Conservation (phyloP, 2,113 vertebrate species). For the Montifringilla adamsi region DNA sequence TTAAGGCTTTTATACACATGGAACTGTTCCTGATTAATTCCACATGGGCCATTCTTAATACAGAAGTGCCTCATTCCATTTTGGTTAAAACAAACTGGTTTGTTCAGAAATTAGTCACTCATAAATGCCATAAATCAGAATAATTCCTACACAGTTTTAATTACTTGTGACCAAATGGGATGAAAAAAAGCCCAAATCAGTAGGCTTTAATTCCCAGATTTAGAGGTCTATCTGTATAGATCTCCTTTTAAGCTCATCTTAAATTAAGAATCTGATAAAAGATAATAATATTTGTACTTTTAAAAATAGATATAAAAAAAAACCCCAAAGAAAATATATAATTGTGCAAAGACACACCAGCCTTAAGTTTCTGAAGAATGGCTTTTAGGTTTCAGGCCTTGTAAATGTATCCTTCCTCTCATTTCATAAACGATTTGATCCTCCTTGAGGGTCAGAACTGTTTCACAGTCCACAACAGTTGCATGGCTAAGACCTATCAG, state of each 20-base stretch:
- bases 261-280: neutral
- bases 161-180: neutral
- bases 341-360: neutral
- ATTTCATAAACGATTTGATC: neutral
- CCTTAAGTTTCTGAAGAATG: neutral
- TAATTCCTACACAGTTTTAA: neutral
- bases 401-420: neutral
- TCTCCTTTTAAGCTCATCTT: neutral
- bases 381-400: neutral
- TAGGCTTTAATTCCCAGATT: neutral
- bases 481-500: neutral
- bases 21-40: constrained; percentile 46
- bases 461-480: neutral
- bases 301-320: neutral
- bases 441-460: neutral
- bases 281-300: neutral
- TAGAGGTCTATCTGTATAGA: neutral
- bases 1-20: constrained; percentile 34
- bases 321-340: neutral
- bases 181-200: neutral
- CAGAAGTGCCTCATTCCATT: constrained; percentile 1
- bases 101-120: neutral
- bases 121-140: neutral
- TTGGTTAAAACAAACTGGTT: constrained; percentile 4
- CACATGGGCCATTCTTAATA: neutral